These are phyloP conservation scores for Gymnodraco acuticeps DNA, from an alignment of 2,797 vertebrate genomes.

Conservation along the genomic window DNA sequence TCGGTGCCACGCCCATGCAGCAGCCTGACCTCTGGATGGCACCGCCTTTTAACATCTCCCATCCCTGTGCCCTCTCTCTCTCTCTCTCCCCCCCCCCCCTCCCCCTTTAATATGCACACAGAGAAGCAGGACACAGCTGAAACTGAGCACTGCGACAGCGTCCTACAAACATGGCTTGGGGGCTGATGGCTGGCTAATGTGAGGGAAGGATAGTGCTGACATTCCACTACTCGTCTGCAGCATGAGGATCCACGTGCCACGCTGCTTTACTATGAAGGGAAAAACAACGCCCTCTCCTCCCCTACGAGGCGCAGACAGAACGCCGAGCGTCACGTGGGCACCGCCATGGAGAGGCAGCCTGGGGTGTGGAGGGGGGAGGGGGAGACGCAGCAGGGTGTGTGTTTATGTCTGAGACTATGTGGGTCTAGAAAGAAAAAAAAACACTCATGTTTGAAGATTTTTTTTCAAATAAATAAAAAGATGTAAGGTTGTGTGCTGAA, in stretches of 20 bases:
- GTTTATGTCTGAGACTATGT: slow-evolving; percentile 48
- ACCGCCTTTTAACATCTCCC: slow-evolving; percentile 51
- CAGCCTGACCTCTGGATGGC: slow-evolving; percentile 75
- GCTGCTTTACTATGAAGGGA: slow-evolving; percentile 77
- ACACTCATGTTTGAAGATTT: not conserved
- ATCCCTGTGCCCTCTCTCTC: slow-evolving; percentile 5
- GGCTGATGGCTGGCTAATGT: slow-evolving; percentile 52
- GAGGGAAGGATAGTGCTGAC: slow-evolving; percentile 71
- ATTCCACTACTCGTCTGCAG: slow-evolving; percentile 81
- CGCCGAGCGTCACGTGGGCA: slow-evolving; percentile 69
- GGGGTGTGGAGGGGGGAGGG: slow-evolving; percentile 53
- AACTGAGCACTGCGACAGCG: slow-evolving; percentile 66
- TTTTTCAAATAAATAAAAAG: not conserved
- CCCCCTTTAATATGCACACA: slow-evolving; percentile 29
- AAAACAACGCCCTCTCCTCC: slow-evolving; percentile 70
- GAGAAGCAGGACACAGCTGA: slow-evolving; percentile 52
- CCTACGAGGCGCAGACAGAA: slow-evolving; percentile 28
- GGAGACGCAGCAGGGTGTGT: slow-evolving; percentile 34
- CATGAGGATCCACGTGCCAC: slow-evolving; percentile 84
- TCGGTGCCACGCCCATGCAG: slow-evolving; percentile 78
- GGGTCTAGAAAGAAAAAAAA: slow-evolving; percentile 29
- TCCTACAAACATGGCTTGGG: slow-evolving; percentile 50
- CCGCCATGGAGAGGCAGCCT: slow-evolving; percentile 71
- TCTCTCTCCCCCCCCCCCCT: too few relatives aligned
- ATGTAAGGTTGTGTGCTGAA: slow-evolving; percentile 6